These are phyloP conservation scores for Iguana delicatissima DNA, from an alignment of 2,797 vertebrate genomes.

Conservation along the genomic window DNA sequence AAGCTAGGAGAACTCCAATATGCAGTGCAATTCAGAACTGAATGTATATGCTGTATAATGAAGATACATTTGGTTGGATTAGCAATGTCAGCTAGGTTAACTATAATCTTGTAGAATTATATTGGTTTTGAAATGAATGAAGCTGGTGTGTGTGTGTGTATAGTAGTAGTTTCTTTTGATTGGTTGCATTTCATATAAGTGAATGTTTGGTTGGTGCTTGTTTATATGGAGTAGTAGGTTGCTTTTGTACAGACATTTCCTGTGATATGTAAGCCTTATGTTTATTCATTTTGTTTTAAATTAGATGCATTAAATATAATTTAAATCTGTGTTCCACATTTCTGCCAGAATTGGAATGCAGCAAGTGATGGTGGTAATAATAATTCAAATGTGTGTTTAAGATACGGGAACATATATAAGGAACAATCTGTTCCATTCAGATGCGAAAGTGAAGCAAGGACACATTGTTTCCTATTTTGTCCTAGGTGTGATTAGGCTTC, in stretches of 20 bases:
- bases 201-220: neutral
- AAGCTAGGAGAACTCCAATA: neutral
- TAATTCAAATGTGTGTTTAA: neutral
- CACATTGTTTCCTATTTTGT: neutral
- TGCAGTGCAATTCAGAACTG: slow-evolving; percentile 6
- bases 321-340: too few relatives aligned
- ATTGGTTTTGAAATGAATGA: neutral
- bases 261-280: neutral
- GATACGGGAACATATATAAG: neutral
- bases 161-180: neutral
- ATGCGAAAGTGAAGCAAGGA: neutral
- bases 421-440: too few relatives aligned
- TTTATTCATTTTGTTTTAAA: too few relatives aligned
- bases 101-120: neutral
- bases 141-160: neutral
- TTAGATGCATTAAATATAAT: too few relatives aligned
- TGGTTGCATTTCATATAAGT: neutral
- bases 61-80: too few relatives aligned
- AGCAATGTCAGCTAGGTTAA: neutral
- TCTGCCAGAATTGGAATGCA: too few relatives aligned
- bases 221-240: neutral
- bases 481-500: neutral
- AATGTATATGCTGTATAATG: too few relatives aligned
- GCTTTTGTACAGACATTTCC: neutral
- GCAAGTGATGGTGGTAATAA: too few relatives aligned